These are phyloP conservation scores for Pan paniscus DNA, from an alignment of 2,113 vertebrate genomes.

Conservation along the genomic window DNA sequence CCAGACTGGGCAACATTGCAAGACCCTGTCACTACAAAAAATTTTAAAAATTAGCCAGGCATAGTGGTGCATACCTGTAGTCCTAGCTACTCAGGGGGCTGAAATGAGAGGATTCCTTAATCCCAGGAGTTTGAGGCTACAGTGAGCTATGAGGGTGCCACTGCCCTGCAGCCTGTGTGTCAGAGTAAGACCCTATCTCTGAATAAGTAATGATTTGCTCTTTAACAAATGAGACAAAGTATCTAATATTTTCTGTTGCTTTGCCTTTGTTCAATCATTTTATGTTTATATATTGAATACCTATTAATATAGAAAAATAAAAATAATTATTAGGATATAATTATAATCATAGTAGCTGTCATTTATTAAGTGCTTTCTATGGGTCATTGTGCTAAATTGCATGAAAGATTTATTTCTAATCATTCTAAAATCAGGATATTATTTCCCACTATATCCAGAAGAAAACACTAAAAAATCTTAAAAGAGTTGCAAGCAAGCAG, in stretches of 20 bases:
- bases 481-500: neutral
- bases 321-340: neutral
- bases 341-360: neutral
- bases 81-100: too few relatives aligned
- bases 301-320: conserved; percentile 2
- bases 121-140: too few relatives aligned
- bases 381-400: neutral
- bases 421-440: conserved; percentile 36
- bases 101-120: too few relatives aligned
- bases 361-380: conserved; percentile 22
- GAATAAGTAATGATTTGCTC: neutral
- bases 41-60: too few relatives aligned
- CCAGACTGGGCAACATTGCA: too few relatives aligned
- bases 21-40: too few relatives aligned
- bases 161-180: too few relatives aligned
- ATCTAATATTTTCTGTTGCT: conserved; percentile 2
- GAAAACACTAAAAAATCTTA: neutral
- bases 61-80: too few relatives aligned
- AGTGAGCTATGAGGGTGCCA: too few relatives aligned
- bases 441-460: neutral
- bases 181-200: too few relatives aligned
- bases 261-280: conserved; percentile 9
- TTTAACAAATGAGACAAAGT: neutral
- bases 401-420: conserved; percentile 39
- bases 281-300: neutral